Base-by-base conservation (phyloP, 2,113 vertebrate species). In the Chlorocebus sabaeus region DNA sequence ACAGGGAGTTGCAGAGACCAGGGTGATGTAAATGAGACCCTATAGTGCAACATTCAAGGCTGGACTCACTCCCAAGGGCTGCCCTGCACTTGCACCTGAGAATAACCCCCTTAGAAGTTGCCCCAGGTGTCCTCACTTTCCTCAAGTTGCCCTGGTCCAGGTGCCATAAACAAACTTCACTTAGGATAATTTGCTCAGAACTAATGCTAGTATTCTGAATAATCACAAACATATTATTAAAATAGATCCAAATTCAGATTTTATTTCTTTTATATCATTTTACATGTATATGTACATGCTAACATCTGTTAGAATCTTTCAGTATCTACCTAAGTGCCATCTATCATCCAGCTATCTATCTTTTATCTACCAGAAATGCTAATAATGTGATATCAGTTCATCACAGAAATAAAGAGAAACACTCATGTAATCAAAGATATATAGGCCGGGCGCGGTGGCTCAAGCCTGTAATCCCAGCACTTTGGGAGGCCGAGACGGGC, bases 51-150 rank as follows among this genome's bases (percentile, higher is more conserved):
- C 43, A 59, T 59, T 57, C n/a, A 50, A 85, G 27, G 22, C 22
- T 59, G 12, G 9, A 13, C 12, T 7, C 2, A 16, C 9, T 45
- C 40, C 64, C 48, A 90, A 57, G 3, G 4, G 9, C 17, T 76
- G 57, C 12, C 7, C 2, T 50, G 38, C 22, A 43, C 18, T 55
- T 83, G 11, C 0, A 40, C 16, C 20, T 55, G 16, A 12, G n/a
- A 50, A 85, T 52, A 59, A n/a, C 5, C 23, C 61, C 11, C 68
- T 86, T 50, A 50, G 14, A 45, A 32, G 73, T 1, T 48, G 3
- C 0, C 5, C 22, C 8, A 25, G 4, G 18, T 9, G 9, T 6
- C 4, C n/a, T 79, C 17, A 30, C 0, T 93, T 35, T 5, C 55
- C 59, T 59, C 22, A 27, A 2, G 27, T 32, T 81, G 43, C 18